Evolutionary conservation across 2,888 invertebrate species (phyloP).

Genomic region (Metellina segmentata): DNA sequence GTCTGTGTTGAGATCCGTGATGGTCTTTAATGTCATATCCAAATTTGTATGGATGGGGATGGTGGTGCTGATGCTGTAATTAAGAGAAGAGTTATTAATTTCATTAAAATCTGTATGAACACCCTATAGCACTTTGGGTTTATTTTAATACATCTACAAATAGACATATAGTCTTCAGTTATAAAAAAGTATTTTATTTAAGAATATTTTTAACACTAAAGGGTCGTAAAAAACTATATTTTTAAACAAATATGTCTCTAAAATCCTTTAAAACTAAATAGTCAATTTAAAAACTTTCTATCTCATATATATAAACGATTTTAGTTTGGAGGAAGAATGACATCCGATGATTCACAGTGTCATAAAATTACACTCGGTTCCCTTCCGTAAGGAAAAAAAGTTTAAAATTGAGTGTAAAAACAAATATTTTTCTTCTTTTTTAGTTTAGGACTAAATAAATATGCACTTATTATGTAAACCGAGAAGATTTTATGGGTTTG

Average conservation of each 20-base stretch:
- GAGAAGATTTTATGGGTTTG: too few relatives aligned
- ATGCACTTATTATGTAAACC: too few relatives aligned
- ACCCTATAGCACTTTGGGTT: neutral
- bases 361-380: too few relatives aligned
- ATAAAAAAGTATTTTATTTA: too few relatives aligned
- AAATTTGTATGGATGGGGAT: slow-evolving; percentile 47
- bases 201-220: too few relatives aligned
- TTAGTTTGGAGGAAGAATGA: too few relatives aligned
- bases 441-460: too few relatives aligned
- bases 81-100: neutral
- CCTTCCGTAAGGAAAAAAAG: too few relatives aligned
- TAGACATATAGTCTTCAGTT: too few relatives aligned
- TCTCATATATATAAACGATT: neutral
- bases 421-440: too few relatives aligned
- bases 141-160: neutral
- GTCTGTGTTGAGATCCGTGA: slow-evolving; percentile 41
- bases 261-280: neutral
- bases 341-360: too few relatives aligned
- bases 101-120: neutral
- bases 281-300: neutral
- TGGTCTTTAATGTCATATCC: slow-evolving; percentile 49
- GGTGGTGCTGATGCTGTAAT: slow-evolving; percentile 31
- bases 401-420: too few relatives aligned
- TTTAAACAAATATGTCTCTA: neutral
- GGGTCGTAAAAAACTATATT: neutral